Evolutionary conservation across 2,113 vertebrate genomes (phyloP).

Genomic region (Propithecus coquereli): DNA sequence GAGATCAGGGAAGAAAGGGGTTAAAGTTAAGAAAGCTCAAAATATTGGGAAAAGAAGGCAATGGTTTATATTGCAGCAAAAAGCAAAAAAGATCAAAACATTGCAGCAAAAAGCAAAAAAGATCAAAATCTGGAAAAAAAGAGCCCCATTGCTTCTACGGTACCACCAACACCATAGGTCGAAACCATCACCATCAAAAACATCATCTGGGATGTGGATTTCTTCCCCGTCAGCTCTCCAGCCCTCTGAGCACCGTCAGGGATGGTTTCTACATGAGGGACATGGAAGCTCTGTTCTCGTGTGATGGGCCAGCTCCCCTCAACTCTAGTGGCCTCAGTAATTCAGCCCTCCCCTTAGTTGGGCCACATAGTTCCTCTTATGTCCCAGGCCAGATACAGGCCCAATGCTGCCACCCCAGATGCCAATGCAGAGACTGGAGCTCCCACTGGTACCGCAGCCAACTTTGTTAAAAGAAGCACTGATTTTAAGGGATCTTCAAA

Average conservation of each 20-base stretch:
- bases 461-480: neutral
- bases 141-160: neutral
- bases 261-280: neutral
- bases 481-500: neutral
- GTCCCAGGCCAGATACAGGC: neutral
- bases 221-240: neutral
- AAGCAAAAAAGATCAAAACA: neutral
- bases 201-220: neutral
- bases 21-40: neutral
- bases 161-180: neutral
- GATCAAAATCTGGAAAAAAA: neutral
- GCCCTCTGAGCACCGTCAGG: neutral
- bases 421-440: neutral
- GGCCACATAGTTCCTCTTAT: rapidly evolving
- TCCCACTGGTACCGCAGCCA: too few species aligned
- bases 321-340: neutral
- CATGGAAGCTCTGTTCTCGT: neutral
- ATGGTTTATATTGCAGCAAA: neutral
- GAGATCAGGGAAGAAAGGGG: neutral
- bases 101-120: neutral
- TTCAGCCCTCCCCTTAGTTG: neutral
- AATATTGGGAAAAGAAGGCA: neutral
- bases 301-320: rapidly evolving
- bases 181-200: neutral
- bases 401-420: neutral